Base-by-base conservation (phyloP, 2,888 invertebrate species). In the Sminthurides aquaticus region DNA sequence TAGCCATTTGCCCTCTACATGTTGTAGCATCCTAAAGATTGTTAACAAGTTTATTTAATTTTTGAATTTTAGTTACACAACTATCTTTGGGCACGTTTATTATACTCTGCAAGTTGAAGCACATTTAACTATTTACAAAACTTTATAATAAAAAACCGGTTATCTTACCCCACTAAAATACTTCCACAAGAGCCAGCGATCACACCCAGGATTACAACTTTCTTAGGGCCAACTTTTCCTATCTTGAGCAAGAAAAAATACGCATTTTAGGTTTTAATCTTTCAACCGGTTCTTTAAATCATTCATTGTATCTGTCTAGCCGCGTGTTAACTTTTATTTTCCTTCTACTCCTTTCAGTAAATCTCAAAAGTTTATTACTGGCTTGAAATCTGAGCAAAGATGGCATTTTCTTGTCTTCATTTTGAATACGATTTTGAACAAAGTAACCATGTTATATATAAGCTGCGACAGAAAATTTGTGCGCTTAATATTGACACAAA, bases 131-230 rank as follows among this genome's bases (percentile, higher is more conserved):
- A 34, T 34, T 8, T 20, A 20, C 15, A 15, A 18, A 20, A 20
- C 20, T 52, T 52, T 8, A 52, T 20, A 15, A 5, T 5, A 52
- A 8, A 18, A 34, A 34, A 34, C 43, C 43, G 8, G 5, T 34
- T 34, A 34, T 34, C 52, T 52, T 52, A 52, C 52, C 52, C 52
- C 8, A 20, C 20, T 52, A 52, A 22, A 52, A 52, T 52, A 20
- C 52, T 18, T 8, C 52, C 52, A 18, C 5, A 5, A 15, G 52
- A 52, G 5, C 52, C 20, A 20, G 20, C 5, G 5, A 52, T 5
- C 3, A 52, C 52, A 15, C 52, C 52, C 20, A 52, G 5, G 3
- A 52, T 52, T 20, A 52, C 52, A 52, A 20, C 52, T 22, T 52
- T 52, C 20, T 52, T 52, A 8, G 52, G 52, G 5, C 52, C 52